A percentile compares a stretch with the other conserved stretches of the same genome.
Conservation (phyloP, 1,140 invertebrate species). For the Propsilocerus akamusi region DNA sequence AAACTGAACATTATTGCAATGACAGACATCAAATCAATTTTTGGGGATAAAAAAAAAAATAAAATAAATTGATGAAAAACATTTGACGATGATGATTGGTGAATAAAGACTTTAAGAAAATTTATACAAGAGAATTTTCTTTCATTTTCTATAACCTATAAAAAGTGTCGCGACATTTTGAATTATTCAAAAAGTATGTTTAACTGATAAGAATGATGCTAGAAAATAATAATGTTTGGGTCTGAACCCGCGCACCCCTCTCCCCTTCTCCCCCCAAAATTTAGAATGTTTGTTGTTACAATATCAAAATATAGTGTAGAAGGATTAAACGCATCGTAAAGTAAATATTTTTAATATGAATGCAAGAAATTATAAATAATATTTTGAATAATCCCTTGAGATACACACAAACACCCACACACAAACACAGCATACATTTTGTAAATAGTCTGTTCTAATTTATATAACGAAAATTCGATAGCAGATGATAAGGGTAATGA, state of each 20-base stretch:
- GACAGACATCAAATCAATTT: no score
- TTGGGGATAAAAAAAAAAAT: not conserved
- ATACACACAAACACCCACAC: not conserved
- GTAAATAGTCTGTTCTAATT: constrained; percentile 1
- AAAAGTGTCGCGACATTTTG: no score
- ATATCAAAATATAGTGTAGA: constrained; percentile 1
- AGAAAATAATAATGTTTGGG: constrained; percentile 1
- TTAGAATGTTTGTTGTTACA: constrained; percentile 4
- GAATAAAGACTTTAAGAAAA: not conserved
- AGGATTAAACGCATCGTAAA: constrained; percentile 1
- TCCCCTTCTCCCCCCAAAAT: no score
- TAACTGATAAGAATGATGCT: not conserved
- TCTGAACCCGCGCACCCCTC: no score
- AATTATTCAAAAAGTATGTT: no score
- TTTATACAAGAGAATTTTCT: not conserved
- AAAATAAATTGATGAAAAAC: not conserved
- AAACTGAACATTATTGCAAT: no score
- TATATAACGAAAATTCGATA: not conserved
- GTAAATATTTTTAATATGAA: not conserved
- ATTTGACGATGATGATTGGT: not conserved
- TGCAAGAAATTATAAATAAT: not conserved
- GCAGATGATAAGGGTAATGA: not conserved
- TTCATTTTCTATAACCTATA: no score
- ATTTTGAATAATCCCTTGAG: not conserved
- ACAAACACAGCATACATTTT: not conserved